Evolutionary conservation across 2,797 vertebrate genomes (phyloP).

Genomic region (Coluber constrictor): DNA sequence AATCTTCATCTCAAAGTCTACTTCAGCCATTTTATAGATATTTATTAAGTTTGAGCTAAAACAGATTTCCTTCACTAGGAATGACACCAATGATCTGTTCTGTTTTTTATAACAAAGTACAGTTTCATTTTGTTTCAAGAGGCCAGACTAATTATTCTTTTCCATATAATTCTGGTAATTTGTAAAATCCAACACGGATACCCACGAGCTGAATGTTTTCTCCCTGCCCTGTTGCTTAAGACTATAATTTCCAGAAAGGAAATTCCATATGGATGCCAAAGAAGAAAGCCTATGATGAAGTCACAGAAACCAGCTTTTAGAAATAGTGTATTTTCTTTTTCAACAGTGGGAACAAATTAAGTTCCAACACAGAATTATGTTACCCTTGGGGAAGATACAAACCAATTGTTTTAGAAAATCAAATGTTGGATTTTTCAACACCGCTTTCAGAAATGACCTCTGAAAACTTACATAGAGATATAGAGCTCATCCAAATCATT

Average conservation of each 20-base stretch:
- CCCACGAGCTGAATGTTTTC: background rate
- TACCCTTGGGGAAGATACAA: background rate
- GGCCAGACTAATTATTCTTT: slow-evolving; percentile 1
- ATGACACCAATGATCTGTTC: background rate
- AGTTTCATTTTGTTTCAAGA: background rate
- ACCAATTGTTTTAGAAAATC: background rate
- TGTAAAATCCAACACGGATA: background rate
- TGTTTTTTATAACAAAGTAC: background rate
- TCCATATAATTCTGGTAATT: background rate
- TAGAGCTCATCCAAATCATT: background rate
- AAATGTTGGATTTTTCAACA: background rate
- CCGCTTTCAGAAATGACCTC: background rate
- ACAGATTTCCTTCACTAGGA: background rate
- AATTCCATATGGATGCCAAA: background rate
- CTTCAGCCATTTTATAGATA: background rate
- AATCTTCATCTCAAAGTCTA: background rate
- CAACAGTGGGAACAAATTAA: background rate
- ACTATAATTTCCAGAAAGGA: slow-evolving; percentile 4
- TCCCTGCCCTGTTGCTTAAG: background rate
- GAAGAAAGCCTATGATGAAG: slow-evolving; percentile 22
- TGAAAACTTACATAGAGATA: background rate
- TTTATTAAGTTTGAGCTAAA: background rate
- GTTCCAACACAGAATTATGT: background rate
- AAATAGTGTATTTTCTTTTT: slow-evolving; percentile 1
- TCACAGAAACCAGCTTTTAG: background rate